Evolutionary conservation across 1,140 invertebrate species (phyloP).

Genomic region (Andrena cerasifolii): DNA sequence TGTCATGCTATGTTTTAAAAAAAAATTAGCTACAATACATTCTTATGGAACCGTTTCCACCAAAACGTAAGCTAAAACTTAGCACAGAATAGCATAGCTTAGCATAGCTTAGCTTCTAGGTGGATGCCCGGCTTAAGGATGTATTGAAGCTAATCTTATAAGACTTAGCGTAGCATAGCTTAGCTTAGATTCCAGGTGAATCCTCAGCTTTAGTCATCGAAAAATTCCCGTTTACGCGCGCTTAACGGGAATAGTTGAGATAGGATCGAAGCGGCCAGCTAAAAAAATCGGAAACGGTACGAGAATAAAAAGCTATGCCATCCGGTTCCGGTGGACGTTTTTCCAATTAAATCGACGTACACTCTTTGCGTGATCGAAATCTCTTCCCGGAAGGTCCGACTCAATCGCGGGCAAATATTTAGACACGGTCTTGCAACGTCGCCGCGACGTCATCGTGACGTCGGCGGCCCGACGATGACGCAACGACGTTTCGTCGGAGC

Average conservation of each 20-base stretch:
- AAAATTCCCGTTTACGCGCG: slow-evolving; percentile 16
- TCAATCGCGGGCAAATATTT: slow-evolving; percentile 66
- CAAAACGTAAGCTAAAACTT: too few species aligned
- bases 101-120: too few species aligned
- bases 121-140: too few species aligned
- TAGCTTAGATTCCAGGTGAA: too few species aligned
- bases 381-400: slow-evolving; percentile 57
- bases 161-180: too few species aligned
- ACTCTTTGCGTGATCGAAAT: not conserved
- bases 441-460: slow-evolving; percentile 64
- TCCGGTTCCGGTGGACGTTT: slow-evolving; percentile 37
- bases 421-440: slow-evolving; percentile 44
- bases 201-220: slow-evolving; percentile 21
- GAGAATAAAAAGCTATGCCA: slow-evolving; percentile 41
- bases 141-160: too few species aligned
- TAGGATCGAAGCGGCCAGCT: not conserved
- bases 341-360: slow-evolving; percentile 50
- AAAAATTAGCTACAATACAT: too few species aligned
- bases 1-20: too few species aligned
- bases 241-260: slow-evolving; percentile 10
- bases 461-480: slow-evolving; percentile 58
- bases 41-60: too few species aligned
- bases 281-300: slow-evolving; percentile 36
- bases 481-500: slow-evolving; percentile 45
- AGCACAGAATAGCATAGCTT: too few species aligned